Conservation (phyloP, 2,888 invertebrate species). For the Helleia helle region DNA sequence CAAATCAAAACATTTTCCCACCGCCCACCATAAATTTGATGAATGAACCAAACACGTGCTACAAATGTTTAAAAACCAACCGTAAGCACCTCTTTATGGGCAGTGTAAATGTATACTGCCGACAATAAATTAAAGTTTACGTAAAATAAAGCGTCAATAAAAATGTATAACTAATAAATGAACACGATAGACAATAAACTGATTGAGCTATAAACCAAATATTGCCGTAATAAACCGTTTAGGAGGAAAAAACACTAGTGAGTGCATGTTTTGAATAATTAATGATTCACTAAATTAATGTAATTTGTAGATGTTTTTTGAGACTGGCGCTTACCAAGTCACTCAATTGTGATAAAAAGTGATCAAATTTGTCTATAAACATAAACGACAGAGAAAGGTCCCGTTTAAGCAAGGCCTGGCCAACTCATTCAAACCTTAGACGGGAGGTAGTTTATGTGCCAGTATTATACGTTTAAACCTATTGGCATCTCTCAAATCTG, state of each 20-base stretch:
- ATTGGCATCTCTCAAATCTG: too few species aligned
- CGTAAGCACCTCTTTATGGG: slow-evolving; percentile 71
- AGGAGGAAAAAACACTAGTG: slow-evolving; percentile 35
- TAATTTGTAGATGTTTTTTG: too few species aligned
- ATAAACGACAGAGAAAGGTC: too few species aligned
- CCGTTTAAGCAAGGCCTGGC: too few species aligned
- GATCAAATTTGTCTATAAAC: too few species aligned
- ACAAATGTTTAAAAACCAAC: slow-evolving; percentile 69
- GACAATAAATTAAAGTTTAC: slow-evolving; percentile 72
- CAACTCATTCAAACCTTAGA: too few species aligned
- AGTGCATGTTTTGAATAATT: too few species aligned
- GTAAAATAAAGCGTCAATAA: slow-evolving; percentile 72
- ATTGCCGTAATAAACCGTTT: slow-evolving; percentile 72
- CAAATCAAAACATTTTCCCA: slow-evolving; percentile 65
- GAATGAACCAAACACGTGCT: slow-evolving; percentile 73
- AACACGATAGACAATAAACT: slow-evolving; percentile 73
- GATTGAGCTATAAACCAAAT: slow-evolving; percentile 71
- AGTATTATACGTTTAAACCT: too few species aligned
- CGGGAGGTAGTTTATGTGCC: too few species aligned
- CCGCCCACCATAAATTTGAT: slow-evolving; percentile 70
- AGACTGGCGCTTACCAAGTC: too few species aligned
- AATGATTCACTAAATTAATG: too few species aligned
- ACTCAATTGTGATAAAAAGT: too few species aligned
- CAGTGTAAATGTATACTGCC: slow-evolving; percentile 70
- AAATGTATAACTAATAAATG: slow-evolving; percentile 75